These are phyloP conservation scores for Aphelenchoides fujianensis DNA, from an alignment of 1,140 invertebrate genomes.

Conservation along the genomic window DNA sequence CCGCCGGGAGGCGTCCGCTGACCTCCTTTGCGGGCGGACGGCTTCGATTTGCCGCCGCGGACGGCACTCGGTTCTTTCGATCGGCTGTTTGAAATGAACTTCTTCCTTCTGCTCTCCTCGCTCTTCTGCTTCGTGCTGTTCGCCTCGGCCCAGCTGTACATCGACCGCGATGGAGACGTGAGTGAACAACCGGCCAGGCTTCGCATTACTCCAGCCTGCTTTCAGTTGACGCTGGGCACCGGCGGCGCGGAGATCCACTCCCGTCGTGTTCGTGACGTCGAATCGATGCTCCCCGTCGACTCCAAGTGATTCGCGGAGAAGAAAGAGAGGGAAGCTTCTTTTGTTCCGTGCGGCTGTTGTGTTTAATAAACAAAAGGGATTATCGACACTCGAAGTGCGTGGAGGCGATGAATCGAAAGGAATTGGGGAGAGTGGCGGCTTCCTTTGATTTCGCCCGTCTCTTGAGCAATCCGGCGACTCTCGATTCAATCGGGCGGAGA, in stretches of 20 bases:
- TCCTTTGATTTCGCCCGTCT: too few species aligned
- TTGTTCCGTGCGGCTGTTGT: background rate
- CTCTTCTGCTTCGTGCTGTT: constrained; percentile 2
- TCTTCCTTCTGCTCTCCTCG: background rate
- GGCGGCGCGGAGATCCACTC: constrained; percentile 20
- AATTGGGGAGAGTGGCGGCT: too few species aligned
- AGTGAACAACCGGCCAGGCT: background rate
- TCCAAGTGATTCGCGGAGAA: too few species aligned
- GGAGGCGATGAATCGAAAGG: background rate
- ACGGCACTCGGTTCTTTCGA: too few species aligned
- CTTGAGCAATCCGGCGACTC: background rate
- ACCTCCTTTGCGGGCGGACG: too few species aligned
- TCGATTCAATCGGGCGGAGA: background rate
- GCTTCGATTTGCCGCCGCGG: too few species aligned
- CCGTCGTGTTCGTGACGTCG: constrained; percentile 9
- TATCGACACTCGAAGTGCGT: background rate
- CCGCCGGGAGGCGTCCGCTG: too few species aligned
- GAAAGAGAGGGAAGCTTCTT: too few species aligned
- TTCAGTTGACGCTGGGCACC: constrained; percentile 9
- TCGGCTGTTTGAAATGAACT: too few species aligned
- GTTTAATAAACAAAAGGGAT: background rate
- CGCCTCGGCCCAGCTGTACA: background rate
- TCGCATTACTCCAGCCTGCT: background rate
- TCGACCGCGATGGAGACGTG: background rate
- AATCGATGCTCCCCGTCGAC: too few species aligned